Evolutionary conservation across 2,113 vertebrate genomes (phyloP), one percentile per base, ranked within the genome.

Genomic region (Pleuronectes platessa): DNA sequence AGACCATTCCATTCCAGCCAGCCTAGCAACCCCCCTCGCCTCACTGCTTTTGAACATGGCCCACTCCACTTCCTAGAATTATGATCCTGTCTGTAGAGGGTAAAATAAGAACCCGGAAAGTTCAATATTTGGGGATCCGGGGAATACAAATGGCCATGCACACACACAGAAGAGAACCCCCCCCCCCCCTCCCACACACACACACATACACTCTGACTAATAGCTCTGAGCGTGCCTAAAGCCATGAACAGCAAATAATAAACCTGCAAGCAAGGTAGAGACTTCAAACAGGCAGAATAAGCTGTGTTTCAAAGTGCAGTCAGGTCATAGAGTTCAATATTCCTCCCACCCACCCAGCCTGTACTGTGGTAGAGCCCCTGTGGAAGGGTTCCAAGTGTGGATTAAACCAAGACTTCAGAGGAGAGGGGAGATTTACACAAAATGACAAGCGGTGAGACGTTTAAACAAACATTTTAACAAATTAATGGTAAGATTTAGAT

Each of bases 21-120:
- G 58, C 92, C 88, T 93, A 87, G 92, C 92, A 93, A 93, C 92
- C 79, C 26, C 21, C 66, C 75, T 90, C 67, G 83, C 79, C 69
- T 84, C 63, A 8, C 53, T 71, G 79, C 81, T 79, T 67, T 74
- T 71, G 60, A 88, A 81, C 75, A 20, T 9, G 2, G 47, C 31
- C 42, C 9, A 15, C 68, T 78, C 59, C 66, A 15, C 67, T 89
- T 79, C 78, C 60, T 51, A 59, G 75, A 76, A 89, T 69, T 60
- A 61, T 55, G 45, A 31, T 78, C 9, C 27, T n/a, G 65, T 59
- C 61, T 67, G 18, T 55, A 81, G 4, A 54, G 54, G 45, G 61
- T 72, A 61, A 81, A 79, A 66, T 61, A 74, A 45, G 54, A 69
- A 56, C 6, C 24, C 64, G 66, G 84, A 88, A 86, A 81, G 74